Evolutionary conservation across 2,797 vertebrate species (phyloP).

Genomic region (Centroberyx gerrardi): DNA sequence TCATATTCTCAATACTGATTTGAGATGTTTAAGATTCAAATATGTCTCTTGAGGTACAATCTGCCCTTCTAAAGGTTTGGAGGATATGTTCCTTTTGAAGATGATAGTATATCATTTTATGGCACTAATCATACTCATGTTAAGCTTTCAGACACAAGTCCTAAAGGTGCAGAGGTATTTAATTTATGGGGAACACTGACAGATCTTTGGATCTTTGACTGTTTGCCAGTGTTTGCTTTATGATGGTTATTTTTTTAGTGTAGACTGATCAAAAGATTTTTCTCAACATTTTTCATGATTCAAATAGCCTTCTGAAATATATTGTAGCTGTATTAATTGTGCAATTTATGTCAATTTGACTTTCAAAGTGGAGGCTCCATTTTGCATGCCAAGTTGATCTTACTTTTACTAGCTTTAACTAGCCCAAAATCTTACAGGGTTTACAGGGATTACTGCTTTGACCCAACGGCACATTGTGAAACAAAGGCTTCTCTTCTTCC

Average conservation of each 20-base stretch:
- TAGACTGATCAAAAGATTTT: neutral
- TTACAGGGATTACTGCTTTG: slow-evolving; percentile 54
- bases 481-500: slow-evolving; percentile 76
- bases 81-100: too few species aligned
- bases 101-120: too few species aligned
- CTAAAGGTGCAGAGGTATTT: neutral
- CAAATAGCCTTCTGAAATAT: too few species aligned
- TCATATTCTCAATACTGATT: too few species aligned
- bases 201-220: neutral
- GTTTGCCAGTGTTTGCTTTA: neutral
- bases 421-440: slow-evolving; percentile 29
- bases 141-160: too few species aligned
- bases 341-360: neutral
- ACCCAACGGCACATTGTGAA: slow-evolving; percentile 62
- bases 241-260: neutral
- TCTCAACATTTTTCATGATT: too few species aligned
- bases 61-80: too few species aligned
- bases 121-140: too few species aligned
- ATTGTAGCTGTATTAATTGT: slow-evolving; percentile 20
- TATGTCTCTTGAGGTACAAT: too few species aligned
- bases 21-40: too few species aligned
- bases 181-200: neutral
- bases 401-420: slow-evolving; percentile 35
- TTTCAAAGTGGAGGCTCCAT: slow-evolving; percentile 1
- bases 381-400: slow-evolving; percentile 38